Percentiles rank a stretch among this genome's conserved stretches.
Conservation (phyloP, 1,140 invertebrate species). For the Stegodyphus mimosarum region DNA sequence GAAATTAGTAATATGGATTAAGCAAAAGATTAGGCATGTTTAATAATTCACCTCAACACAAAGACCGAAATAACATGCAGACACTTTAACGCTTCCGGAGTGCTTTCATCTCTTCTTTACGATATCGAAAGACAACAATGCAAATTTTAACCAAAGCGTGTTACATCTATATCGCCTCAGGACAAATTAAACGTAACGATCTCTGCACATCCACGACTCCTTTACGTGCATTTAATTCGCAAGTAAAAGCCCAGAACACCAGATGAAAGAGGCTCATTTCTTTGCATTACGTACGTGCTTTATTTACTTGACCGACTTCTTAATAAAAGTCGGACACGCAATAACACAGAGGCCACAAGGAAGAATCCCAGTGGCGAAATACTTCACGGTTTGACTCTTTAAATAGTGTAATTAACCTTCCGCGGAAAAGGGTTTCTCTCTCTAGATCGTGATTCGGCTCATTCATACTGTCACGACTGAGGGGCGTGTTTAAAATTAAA, state of each 20-base stretch:
- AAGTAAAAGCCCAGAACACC: background rate
- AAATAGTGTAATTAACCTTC: conserved; percentile 29
- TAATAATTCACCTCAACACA: too few relatives aligned
- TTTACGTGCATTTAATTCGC: conserved; percentile 1
- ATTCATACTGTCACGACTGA: conserved; percentile 24
- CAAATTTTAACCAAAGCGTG: too few relatives aligned
- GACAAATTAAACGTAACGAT: too few relatives aligned
- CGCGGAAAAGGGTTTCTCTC: background rate
- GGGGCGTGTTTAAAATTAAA: background rate
- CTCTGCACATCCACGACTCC: too few relatives aligned
- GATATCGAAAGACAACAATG: too few relatives aligned
- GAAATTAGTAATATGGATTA: too few relatives aligned
- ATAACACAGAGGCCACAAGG: background rate
- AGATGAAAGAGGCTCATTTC: background rate
- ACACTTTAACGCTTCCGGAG: too few relatives aligned
- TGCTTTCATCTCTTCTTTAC: too few relatives aligned
- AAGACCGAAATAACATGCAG: too few relatives aligned
- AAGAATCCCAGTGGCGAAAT: too few relatives aligned
- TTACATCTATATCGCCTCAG: too few relatives aligned
- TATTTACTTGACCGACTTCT: conserved; percentile 12
- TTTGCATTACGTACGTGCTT: background rate
- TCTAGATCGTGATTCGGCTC: conserved; percentile 3
- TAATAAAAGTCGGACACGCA: conserved; percentile 8
- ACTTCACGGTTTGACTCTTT: conserved; percentile 22
- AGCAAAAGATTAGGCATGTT: too few relatives aligned